Conservation (phyloP, 2,113 vertebrate genomes). For the Dascyllus trimaculatus region DNA sequence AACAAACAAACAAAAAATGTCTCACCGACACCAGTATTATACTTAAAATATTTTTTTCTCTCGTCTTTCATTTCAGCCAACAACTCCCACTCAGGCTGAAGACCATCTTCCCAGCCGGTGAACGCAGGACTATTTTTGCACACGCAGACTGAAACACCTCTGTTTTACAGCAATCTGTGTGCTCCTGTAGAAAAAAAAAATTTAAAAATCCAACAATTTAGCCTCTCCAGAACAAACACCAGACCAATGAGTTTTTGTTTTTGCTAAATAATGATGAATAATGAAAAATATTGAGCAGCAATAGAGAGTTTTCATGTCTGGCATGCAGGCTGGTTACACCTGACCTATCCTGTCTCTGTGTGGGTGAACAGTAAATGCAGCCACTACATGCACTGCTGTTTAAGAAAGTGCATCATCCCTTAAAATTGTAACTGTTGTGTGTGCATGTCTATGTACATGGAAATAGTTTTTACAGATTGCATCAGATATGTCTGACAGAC, state of each 20-base stretch:
- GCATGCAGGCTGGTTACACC: background rate
- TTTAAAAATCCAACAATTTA: background rate
- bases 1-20: slow-evolving; percentile 23
- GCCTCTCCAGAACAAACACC: background rate
- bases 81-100: slow-evolving; percentile 77
- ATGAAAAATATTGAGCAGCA: background rate
- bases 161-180: slow-evolving; percentile 35
- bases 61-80: slow-evolving; percentile 65
- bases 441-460: too few species aligned
- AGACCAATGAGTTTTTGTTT: background rate
- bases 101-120: slow-evolving; percentile 69
- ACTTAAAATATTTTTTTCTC: slow-evolving; percentile 59
- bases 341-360: background rate
- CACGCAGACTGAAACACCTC: slow-evolving; percentile 34
- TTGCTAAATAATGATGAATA: background rate
- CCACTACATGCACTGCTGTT: background rate
- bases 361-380: background rate
- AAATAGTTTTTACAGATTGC: too few species aligned
- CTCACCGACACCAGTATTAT: slow-evolving; percentile 38
- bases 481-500: too few species aligned
- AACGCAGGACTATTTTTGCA: slow-evolving; percentile 58
- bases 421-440: too few species aligned
- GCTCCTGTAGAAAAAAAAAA: background rate
- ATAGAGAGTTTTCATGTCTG: background rate
- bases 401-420: too few species aligned